phyloP scores from a whole-genome alignment of 2,888 invertebrate species.

The Odontomyia ornata region DNA sequence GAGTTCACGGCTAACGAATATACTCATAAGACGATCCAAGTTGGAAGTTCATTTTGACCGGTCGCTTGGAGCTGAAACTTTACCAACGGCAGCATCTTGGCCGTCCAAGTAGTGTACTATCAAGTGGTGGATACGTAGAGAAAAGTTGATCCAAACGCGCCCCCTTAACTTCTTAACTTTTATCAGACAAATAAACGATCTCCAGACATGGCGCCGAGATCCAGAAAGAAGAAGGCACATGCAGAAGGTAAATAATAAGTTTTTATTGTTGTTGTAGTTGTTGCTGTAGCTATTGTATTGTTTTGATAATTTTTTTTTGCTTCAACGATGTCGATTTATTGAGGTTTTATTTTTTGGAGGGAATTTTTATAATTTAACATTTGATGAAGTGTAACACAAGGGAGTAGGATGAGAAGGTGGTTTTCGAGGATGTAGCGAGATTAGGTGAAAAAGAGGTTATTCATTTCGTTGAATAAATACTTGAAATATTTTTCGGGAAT shows the following conservation, averaged over 20 bases:
- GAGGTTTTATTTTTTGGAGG: background rate
- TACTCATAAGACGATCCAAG: too few relatives aligned
- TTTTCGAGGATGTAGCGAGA: background rate
- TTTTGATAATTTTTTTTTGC: conserved; percentile 33
- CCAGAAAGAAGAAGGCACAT: conserved; percentile 65
- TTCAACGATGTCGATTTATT: background rate
- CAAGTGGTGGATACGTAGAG: too few relatives aligned
- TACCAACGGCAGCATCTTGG: background rate
- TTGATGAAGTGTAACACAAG: background rate
- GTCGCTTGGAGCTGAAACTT: background rate
- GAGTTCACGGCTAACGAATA: too few relatives aligned
- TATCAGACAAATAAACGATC: conserved; percentile 49
- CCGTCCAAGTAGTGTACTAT: background rate
- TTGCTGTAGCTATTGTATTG: conserved; percentile 29
- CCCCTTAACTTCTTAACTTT: conserved; percentile 27
- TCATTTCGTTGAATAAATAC: background rate
- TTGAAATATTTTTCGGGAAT: background rate
- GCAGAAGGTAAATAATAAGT: conserved; percentile 61
- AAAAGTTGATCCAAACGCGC: conserved; percentile 16
- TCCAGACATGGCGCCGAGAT: conserved; percentile 65
- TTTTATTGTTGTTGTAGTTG: conserved; percentile 54
- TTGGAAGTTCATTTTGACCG: conserved; percentile 2
- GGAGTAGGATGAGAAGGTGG: background rate
- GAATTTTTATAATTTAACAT: conserved; percentile 16
- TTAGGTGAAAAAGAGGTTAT: background rate